phyloP scores from a whole-genome alignment of 2,888 invertebrate genomes.

The Plagodis pulveraria region DNA sequence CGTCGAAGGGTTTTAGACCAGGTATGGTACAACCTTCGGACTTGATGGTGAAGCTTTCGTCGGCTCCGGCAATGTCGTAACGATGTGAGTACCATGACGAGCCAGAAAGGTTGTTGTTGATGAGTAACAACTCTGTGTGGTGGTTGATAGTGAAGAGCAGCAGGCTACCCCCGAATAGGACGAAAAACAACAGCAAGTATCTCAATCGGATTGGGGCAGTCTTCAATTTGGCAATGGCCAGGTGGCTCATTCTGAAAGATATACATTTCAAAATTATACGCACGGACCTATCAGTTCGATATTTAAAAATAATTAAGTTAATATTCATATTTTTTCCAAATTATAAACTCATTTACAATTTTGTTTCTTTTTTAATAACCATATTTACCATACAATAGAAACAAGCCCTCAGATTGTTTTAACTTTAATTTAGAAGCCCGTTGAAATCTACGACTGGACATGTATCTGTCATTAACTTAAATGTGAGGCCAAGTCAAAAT shows the following conservation, averaged over 20 bases:
- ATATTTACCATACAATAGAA: no score
- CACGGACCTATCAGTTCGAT: not conserved
- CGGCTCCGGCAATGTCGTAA: constrained; percentile 45
- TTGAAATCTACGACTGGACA: no score
- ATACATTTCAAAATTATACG: not conserved
- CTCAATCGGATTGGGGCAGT: constrained; percentile 58
- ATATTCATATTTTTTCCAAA: no score
- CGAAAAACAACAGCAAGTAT: constrained; percentile 65
- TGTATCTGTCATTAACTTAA: no score
- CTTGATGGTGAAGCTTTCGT: constrained; percentile 80
- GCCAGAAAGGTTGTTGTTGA: constrained; percentile 52
- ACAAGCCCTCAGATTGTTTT: no score
- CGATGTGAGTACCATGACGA: constrained; percentile 45
- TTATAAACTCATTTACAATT: no score
- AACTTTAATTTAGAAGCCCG: no score
- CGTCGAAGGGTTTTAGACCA: constrained; percentile 86
- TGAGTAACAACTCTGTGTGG: constrained; percentile 56
- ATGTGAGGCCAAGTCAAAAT: no score
- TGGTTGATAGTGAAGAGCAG: constrained; percentile 65
- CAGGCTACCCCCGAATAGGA: constrained; percentile 65
- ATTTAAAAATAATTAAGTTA: not conserved
- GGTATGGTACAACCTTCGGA: constrained; percentile 89
- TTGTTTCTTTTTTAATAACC: no score
- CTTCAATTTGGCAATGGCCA: constrained; percentile 42
- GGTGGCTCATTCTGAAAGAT: constrained; percentile 67